Percentiles rank a stretch among this genome's conserved stretches.
phyloP scores from a whole-genome alignment of 2,113 vertebrate genomes.

The Bubo blakistoni region DNA sequence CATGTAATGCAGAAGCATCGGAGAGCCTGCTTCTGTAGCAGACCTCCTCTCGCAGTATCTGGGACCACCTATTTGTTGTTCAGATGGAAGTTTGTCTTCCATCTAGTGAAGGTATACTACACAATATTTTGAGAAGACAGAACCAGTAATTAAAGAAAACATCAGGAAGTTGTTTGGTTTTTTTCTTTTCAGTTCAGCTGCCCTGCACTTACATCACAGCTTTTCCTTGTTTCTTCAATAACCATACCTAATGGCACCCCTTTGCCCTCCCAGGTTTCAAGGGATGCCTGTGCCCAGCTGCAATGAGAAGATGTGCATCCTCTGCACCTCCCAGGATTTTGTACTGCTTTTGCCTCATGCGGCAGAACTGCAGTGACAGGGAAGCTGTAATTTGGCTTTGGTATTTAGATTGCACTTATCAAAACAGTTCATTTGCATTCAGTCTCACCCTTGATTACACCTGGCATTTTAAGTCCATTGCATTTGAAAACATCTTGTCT shows the following conservation, averaged over 20 bases:
- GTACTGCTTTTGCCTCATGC: neutral
- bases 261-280: neutral
- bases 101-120: neutral
- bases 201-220: neutral
- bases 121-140: neutral
- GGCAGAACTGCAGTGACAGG: neutral
- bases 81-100: neutral
- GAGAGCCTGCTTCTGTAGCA: neutral
- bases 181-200: neutral
- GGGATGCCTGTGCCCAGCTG: neutral
- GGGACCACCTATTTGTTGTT: neutral
- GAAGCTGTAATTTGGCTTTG: neutral
- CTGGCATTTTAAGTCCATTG: conserved; percentile 2
- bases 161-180: neutral
- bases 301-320: neutral
- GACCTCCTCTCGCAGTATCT: neutral
- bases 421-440: conserved; percentile 4
- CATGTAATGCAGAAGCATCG: neutral
- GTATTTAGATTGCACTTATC: neutral
- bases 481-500: neutral
- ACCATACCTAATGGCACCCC: no score
- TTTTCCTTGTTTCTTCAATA: neutral
- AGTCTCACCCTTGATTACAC: neutral
- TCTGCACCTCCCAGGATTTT: neutral
- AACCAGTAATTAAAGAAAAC: neutral